These are phyloP conservation scores for Loripinus fragilis DNA, from an alignment of 2,888 invertebrate genomes.

Conservation along the genomic window DNA sequence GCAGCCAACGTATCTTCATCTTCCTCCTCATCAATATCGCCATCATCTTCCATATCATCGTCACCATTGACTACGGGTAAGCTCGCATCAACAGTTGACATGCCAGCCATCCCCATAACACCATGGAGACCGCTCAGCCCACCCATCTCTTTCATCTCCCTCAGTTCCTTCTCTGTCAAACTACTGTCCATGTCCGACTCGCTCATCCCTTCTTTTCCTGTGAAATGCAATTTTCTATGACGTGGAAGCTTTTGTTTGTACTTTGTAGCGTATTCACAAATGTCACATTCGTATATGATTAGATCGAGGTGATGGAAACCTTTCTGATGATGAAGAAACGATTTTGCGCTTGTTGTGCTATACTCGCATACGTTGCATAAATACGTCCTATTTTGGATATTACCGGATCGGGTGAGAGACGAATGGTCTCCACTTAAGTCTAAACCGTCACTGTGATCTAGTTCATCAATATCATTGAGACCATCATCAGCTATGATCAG, in stretches of 20 bases:
- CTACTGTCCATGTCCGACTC: conserved; percentile 65
- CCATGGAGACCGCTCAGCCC: background rate
- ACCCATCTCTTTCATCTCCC: conserved; percentile 38
- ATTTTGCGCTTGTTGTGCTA: conserved; percentile 72
- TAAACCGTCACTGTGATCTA: conserved; percentile 23
- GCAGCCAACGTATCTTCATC: conserved; percentile 55
- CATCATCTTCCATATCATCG: conserved; percentile 56
- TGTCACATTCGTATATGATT: conserved; percentile 77
- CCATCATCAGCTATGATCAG: conserved; percentile 67
- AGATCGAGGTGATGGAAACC: conserved; percentile 73
- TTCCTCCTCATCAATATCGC: conserved; percentile 60
- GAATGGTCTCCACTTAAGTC: conserved; percentile 41
- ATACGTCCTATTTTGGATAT: conserved; percentile 76
- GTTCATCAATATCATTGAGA: conserved; percentile 29
- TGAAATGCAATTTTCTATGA: conserved; percentile 75
- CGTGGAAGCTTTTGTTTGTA: conserved; percentile 78
- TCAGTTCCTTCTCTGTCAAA: conserved; percentile 57
- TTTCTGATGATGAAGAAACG: conserved; percentile 74
- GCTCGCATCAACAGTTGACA: background rate
- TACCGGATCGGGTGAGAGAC: conserved; percentile 66
- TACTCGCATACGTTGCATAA: conserved; percentile 71
- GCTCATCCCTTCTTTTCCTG: conserved; percentile 62
- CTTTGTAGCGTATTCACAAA: conserved; percentile 80
- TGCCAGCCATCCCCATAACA: conserved; percentile 22
- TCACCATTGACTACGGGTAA: conserved; percentile 47